Base-by-base conservation (phyloP, 1,140 invertebrate species). In the Rhyzopertha dominica region DNA sequence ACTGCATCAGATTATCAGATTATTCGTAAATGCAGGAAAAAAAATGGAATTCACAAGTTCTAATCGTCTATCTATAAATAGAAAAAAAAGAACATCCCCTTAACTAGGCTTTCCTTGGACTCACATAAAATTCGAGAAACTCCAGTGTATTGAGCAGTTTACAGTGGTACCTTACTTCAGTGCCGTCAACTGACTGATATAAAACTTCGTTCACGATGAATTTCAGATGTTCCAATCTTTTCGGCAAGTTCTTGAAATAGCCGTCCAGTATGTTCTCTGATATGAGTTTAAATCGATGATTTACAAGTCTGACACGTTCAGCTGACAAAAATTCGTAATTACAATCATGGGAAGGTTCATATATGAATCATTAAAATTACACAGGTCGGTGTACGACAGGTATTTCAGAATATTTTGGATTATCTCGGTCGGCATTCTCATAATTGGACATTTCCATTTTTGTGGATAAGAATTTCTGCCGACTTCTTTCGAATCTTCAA, bases 61-160 rank as follows among this genome's bases (percentile, higher is more conserved):
- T 8, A 26, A n/a, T n/a, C 24, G 7, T 26, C n/a, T 8, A 26
- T 8, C 24, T n/a, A 26, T 26, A 7, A 26, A 26, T 26, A 8
- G 7, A 26, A 26, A 26, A 8, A 26, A 26, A 26, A 26, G 7
- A 26, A n/a, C n/a, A n/a, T n/a, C n/a, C n/a, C n/a, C n/a, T n/a
- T n/a, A n/a, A n/a, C n/a, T n/a, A n/a, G n/a, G n/a, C n/a, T n/a
- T n/a, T n/a, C n/a, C n/a, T n/a, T 10, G 2, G 9, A 10, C 32
- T 44, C 53, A 62, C 59, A 36, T 62, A 51, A 25, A 54, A 49
- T 42, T 51, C 56, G n/a, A 61, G 28, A 35, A 61, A 51, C 43
- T 62, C 61, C 10, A 62, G 32, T 30, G 51, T 40, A 35, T 53
- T 54, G 2, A 62, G 19, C 34, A 62, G 23, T 38, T 53, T 54